Evolutionary conservation across 1,140 invertebrate genomes (phyloP).

Genomic region (Littorina saxatilis): DNA sequence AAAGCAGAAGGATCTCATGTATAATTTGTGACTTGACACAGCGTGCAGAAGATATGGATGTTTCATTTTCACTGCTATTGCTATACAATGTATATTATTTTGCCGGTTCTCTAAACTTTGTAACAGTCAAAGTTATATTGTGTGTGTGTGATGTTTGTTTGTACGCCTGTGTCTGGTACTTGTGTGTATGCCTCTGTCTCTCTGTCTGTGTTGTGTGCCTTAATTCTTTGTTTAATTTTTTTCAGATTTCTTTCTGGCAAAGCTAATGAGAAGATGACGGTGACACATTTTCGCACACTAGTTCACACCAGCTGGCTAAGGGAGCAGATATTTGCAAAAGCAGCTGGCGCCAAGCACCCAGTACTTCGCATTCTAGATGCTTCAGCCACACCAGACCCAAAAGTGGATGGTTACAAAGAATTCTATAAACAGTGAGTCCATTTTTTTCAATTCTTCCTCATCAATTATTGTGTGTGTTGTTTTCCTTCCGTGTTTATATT

Average conservation of each 20-base stretch:
- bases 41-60: no score
- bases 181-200: neutral
- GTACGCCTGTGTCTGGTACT: neutral
- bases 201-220: neutral
- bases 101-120: no score
- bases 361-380: conserved; percentile 46
- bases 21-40: no score
- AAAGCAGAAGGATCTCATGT: no score
- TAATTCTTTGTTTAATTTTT: neutral
- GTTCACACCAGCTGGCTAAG: conserved; percentile 50
- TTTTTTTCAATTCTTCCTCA: neutral
- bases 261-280: conserved; percentile 15
- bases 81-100: no score
- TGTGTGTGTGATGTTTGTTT: neutral
- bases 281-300: conserved; percentile 38
- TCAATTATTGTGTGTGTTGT: neutral
- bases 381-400: conserved; percentile 40
- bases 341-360: conserved; percentile 13
- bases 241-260: neutral
- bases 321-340: conserved; percentile 36
- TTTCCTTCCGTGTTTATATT: neutral
- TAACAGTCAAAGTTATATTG: no score
- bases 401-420: conserved; percentile 54
- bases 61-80: no score
- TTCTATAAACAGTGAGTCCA: conserved; percentile 45